Evolutionary conservation across 2,797 vertebrate species (phyloP), one percentile per base, ranked within the genome.

Genomic region (Myiotriccus ornatus): DNA sequence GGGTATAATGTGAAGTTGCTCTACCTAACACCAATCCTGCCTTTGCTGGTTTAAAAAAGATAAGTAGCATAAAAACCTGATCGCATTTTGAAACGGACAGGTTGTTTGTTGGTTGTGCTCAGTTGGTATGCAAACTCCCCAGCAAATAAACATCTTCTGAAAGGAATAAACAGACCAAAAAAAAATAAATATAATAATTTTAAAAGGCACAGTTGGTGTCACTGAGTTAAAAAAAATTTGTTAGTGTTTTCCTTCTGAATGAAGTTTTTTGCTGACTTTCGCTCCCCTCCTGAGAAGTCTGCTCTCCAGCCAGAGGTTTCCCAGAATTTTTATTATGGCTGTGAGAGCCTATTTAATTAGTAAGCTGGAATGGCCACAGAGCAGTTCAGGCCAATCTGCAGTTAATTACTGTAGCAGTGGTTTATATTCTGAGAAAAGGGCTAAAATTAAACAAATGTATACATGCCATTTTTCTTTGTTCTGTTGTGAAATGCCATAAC

Each of bases 291-390:
- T 90, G 91, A 91, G 71, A 60, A 87, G 81, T 41, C 41, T 67
- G 92, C 82, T 96, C 77, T 88, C 74, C 82, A 96, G 95, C 95
- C 96, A 95, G 93, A 91, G 82, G 80, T 95, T 97, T 97, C 90
- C 90, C 93, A 94, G 94, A 96, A 95, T 94, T 97, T 97, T 95
- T 96, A 93, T 96, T 88, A 90, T 78, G 91, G 93, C 94, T 94
- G 88, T 86, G 88, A 96, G 93, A 96, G 83, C 94, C 83, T 86
- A 93, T 95, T 97, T 97, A 97, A 97, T 97, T 97, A 97, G 94
- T 83, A 91, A 87, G 84, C 95, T 94, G 59, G 77, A 96, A 95
- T 93, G 92, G 92, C 92, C 44, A 0, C 85, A 82, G 93, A 95
- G 76, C 59, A 49, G 22, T 94, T 96, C 27, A 92, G 95, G 82